Evolutionary conservation across 2,888 invertebrate genomes (phyloP).

Genomic region (Drosophila ezoana): DNA sequence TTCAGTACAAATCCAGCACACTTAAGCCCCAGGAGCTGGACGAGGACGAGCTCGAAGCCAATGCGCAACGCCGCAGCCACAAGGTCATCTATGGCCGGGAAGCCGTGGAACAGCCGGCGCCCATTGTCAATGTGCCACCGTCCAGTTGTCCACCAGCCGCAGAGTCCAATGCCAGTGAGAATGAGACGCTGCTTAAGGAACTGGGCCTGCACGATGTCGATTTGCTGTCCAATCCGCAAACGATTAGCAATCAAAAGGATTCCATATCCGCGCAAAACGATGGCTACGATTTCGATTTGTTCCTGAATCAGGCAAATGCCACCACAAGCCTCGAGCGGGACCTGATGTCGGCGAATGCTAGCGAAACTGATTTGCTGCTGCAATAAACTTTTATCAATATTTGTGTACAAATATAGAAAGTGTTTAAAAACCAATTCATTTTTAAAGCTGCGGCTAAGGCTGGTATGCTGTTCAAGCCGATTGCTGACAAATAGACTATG

Average conservation of each 20-base stretch:
- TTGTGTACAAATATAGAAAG: conserved; percentile 39
- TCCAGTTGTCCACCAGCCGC: conserved; percentile 25
- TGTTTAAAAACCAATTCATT: conserved; percentile 17
- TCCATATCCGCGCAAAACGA: conserved; percentile 59
- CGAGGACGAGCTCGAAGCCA: conserved; percentile 77
- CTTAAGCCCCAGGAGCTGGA: conserved; percentile 82
- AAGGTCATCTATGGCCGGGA: conserved; percentile 75
- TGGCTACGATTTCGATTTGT: conserved; percentile 79
- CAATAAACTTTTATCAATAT: conserved; percentile 55
- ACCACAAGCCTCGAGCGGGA: conserved; percentile 72
- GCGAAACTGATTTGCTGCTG: conserved; percentile 79
- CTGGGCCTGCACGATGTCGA: conserved; percentile 87
- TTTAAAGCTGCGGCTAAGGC: neutral
- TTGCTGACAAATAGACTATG: neutral
- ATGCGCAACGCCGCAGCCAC: conserved; percentile 10
- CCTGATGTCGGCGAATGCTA: conserved; percentile 79
- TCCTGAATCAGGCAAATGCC: conserved; percentile 74
- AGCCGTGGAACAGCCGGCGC: conserved; percentile 79
- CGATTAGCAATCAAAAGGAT: conserved; percentile 69
- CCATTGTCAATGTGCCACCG: conserved; percentile 73
- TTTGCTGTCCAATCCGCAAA: conserved; percentile 73
- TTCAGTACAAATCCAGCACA: conserved; percentile 90
- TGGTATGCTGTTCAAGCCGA: neutral
- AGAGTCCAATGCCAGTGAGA: conserved; percentile 39
- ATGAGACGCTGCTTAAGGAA: conserved; percentile 86